A percentile compares a stretch with the other conserved stretches of the same genome.
These are phyloP conservation scores for Lapara coniferarum DNA, from an alignment of 2,888 invertebrate species.

Conservation along the genomic window DNA sequence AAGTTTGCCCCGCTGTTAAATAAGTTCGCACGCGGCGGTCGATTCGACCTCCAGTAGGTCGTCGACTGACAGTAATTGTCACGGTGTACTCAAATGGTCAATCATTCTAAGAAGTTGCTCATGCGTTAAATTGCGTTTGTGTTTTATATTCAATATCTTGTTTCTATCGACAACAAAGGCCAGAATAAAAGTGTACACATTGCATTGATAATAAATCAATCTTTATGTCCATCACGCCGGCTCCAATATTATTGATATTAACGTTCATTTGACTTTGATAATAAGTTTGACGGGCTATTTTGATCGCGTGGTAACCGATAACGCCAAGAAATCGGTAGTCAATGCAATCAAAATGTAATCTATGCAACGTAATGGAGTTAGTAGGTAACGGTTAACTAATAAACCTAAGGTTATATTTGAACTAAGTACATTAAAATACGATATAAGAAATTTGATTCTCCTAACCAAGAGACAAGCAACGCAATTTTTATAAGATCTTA, in stretches of 20 bases:
- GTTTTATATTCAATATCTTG: not conserved
- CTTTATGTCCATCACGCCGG: not conserved
- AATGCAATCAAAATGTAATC: constrained; percentile 25
- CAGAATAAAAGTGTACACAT: not conserved
- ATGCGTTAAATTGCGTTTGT: not conserved
- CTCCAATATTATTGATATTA: constrained; percentile 4
- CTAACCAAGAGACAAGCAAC: not conserved
- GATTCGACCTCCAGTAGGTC: constrained; percentile 34
- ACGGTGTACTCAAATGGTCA: not conserved
- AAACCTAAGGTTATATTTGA: constrained; percentile 2
- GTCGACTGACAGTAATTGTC: constrained; percentile 32
- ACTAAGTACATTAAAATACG: not conserved
- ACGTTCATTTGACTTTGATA: constrained; percentile 22
- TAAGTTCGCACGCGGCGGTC: constrained; percentile 23
- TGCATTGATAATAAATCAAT: not conserved
- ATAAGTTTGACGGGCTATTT: constrained; percentile 28
- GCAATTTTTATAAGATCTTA: no score
- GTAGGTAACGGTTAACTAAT: constrained; percentile 19
- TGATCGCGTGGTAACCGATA: constrained; percentile 40
- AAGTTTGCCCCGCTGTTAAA: not conserved
- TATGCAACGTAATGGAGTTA: constrained; percentile 31
- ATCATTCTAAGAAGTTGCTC: not conserved
- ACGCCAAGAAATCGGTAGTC: constrained; percentile 16
- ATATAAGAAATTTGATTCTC: constrained; percentile 1
- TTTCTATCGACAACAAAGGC: not conserved